Evolutionary conservation across 2,113 vertebrate species (phyloP).

Genomic region (Oryzias woworae): DNA sequence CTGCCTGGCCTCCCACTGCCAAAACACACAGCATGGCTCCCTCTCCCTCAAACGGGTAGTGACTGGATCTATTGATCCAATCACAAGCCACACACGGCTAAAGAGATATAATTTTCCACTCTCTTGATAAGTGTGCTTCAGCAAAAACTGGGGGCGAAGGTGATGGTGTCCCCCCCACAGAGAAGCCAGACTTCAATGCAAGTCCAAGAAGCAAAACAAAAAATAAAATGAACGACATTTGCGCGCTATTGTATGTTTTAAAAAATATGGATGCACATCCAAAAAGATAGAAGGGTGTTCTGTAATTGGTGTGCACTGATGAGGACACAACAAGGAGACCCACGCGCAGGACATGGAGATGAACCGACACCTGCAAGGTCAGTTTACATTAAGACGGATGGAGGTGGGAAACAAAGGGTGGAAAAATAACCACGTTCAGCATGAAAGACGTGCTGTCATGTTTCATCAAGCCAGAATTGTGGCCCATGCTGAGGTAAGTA

Average conservation of each 20-base stretch:
- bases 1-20: slow-evolving; percentile 25
- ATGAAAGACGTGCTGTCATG: too few species aligned
- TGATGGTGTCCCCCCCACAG: slow-evolving; percentile 25
- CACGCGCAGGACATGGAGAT: neutral
- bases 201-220: slow-evolving; percentile 18
- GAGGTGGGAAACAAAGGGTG: slow-evolving; percentile 20
- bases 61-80: slow-evolving; percentile 55
- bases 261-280: neutral
- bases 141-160: slow-evolving; percentile 25
- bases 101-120: slow-evolving; percentile 39
- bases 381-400: slow-evolving; percentile 14
- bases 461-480: slow-evolving; percentile 20
- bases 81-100: slow-evolving; percentile 30
- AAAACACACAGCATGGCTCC: slow-evolving; percentile 59
- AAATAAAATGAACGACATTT: slow-evolving; percentile 31
- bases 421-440: neutral
- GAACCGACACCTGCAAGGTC: slow-evolving; percentile 24
- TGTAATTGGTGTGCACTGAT: slow-evolving; percentile 28
- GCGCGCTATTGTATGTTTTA: neutral
- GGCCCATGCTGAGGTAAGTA: slow-evolving; percentile 33
- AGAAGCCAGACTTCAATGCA: slow-evolving; percentile 41
- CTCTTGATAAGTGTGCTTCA: slow-evolving; percentile 29
- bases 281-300: slow-evolving; percentile 3
- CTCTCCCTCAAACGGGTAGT: slow-evolving; percentile 48
- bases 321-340: slow-evolving; percentile 2